Evolutionary conservation across 37 sponge, comb jelly and placozoan species (phyloP), one percentile per base, ranked within the genome.

Genomic region (Crambe crambe): DNA sequence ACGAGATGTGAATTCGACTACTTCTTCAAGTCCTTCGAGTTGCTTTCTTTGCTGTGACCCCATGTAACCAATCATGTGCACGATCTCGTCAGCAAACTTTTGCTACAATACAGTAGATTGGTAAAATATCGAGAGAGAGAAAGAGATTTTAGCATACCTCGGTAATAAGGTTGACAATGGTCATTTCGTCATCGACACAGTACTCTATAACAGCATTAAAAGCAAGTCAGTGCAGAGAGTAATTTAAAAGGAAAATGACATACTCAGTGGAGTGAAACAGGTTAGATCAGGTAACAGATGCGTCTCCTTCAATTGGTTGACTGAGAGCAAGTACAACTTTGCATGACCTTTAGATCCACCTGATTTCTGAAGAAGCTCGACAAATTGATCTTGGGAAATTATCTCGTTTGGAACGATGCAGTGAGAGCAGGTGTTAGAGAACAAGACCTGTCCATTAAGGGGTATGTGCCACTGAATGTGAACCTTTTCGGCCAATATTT

Each of bases 1-100:
- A 5, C 23, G 26, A 39, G 40, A 42, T 17, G 56, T 43, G 44
- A 84, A 84, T 21, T 56, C 37, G 30, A 68, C 58, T 41, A 87
- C 69, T 61, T 87, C 82, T 51, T 81, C 70, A 22, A 87, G 27
- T 6, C 88, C 78, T 3, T 63, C 69, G 15, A 75, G 37, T 65
- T 87, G 88, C 22, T 64, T 77, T 70, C 61, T 76, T 42, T 75
- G 82, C 37, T 87, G 88, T 26, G 43, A 40, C 25, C 58, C 61
- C 60, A 87, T 51, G 23, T 36, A 3, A 39, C 66, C 43, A 22
- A 87, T 75, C 37, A 58, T 44, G 27, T 82, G 72, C 3, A 81
- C 82, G 10, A 87, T 58, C 72, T 87, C 82, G 15, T 87, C 81
- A 23, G 82, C 22, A 44, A 72, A 82, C 82, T 87, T 87, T 77